Base-by-base conservation (phyloP, 2,113 vertebrate genomes). In the Amblyornis subalaris region DNA sequence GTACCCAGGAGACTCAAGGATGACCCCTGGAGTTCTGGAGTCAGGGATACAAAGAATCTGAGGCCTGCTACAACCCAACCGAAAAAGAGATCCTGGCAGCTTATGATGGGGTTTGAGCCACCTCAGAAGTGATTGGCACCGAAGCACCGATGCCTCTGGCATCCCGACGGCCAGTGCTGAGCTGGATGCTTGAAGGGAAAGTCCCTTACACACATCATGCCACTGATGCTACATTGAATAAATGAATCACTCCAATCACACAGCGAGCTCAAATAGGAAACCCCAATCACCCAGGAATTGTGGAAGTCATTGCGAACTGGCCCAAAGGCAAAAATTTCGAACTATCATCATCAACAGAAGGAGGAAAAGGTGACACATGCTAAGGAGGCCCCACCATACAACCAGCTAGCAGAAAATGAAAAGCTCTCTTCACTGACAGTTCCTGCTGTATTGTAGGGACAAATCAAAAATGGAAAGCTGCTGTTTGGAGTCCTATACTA, bases 201-300 rank as follows among this genome's bases (percentile, higher is more conserved):
- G 35, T 16, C 29, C 8, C 29, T 40, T 42, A 50, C 24, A 42
- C 1, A 3, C 24, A 28, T 29, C 48, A 48, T 19, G 29, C 24
- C 40, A 15, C 9, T 14, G 40, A 5, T 40, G 19, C 29, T 48
- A n/a, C 10, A 2, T 8, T 10, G 42, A 65, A 55, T n/a, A 5
- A n/a, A 24, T 40, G 5, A n/a, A 55, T 48, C 55, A 24, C 24
- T 85, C 12, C 48, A 29, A 57, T 33, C n/a, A 40, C 35, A 28
- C 19, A n/a, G 40, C 0, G 0, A 54, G 15, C 15, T 29, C 29
- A 29, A 55, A 40, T 3, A 48, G 24, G 24, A 74, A 65, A 65
- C 2, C 7, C 12, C 3, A n/a, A 15, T 40, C 6, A 7, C 9
- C 8, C 24, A 65, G 3, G 4, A 6, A 25, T 31, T 42, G 65